Percentiles rank a stretch among this genome's conserved stretches.
These are phyloP conservation scores for Schizopygopsis pylzovi DNA, from an alignment of 2,797 vertebrate species.

Conservation along the genomic window DNA sequence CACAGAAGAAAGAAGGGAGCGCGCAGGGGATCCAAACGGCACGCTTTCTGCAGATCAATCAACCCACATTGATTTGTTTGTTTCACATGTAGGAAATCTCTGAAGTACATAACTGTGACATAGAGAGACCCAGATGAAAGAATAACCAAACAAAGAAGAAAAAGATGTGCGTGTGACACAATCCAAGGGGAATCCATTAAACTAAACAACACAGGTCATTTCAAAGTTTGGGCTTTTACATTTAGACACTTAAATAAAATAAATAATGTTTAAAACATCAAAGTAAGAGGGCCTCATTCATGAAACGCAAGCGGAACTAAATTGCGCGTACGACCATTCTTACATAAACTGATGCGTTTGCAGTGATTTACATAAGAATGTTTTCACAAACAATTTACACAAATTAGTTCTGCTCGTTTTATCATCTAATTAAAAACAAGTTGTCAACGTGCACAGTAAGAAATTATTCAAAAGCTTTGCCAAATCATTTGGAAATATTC, in stretches of 20 bases:
- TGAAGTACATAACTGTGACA: slow-evolving; percentile 52
- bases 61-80: slow-evolving; percentile 62
- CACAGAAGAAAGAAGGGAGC: slow-evolving; percentile 64
- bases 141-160: slow-evolving; percentile 40
- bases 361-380: neutral
- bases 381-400: neutral
- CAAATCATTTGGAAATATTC: neutral
- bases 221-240: slow-evolving; percentile 44
- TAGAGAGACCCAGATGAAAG: slow-evolving; percentile 43
- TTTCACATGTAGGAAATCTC: slow-evolving; percentile 65
- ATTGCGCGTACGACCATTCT: slow-evolving; percentile 20
- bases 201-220: slow-evolving; percentile 68
- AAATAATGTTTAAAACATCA: neutral
- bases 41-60: slow-evolving; percentile 58
- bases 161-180: slow-evolving; percentile 27
- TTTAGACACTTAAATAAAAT: slow-evolving; percentile 32
- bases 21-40: slow-evolving; percentile 39
- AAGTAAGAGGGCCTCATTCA: neutral
- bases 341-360: neutral
- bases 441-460: neutral
- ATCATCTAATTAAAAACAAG: neutral
- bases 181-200: slow-evolving; percentile 69
- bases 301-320: slow-evolving; percentile 34
- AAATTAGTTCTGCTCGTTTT: neutral
- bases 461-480: neutral